A percentile compares a stretch with the other conserved stretches of the same genome.
Evolutionary conservation across 2,113 vertebrate genomes (phyloP).

Genomic region (Nettapus auritus): DNA sequence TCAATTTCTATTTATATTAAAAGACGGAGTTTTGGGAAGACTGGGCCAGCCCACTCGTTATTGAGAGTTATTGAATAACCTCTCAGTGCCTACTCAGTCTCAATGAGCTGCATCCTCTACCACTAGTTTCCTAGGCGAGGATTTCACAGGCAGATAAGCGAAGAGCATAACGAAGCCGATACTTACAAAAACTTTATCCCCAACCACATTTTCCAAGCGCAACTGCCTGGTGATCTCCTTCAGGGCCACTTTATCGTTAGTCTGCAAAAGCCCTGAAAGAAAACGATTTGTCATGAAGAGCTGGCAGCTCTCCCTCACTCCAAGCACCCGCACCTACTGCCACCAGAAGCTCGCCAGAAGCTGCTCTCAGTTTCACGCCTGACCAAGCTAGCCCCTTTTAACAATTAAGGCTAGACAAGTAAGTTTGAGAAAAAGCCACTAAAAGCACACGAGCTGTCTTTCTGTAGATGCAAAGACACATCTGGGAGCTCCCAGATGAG

Average conservation of each 20-base stretch:
- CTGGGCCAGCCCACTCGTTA: neutral
- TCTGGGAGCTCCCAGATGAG: neutral
- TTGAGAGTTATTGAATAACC: too few species aligned
- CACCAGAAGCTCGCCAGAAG: neutral
- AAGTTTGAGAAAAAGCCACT: neutral
- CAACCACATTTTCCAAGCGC: constrained; percentile 93
- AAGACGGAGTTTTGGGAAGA: neutral
- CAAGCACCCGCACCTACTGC: neutral
- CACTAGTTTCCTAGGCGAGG: neutral
- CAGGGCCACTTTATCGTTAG: constrained; percentile 89
- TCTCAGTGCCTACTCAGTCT: neutral
- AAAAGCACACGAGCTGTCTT: neutral
- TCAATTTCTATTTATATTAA: neutral
- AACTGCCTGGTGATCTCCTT: constrained; percentile 96
- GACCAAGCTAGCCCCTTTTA: neutral
- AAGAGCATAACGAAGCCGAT: neutral
- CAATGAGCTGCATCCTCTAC: neutral
- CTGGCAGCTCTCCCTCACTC: neutral
- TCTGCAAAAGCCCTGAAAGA: constrained; percentile 90
- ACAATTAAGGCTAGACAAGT: neutral
- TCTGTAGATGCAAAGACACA: accelerated
- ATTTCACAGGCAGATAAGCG: neutral
- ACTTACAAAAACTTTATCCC: constrained; percentile 98
- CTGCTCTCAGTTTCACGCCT: neutral
- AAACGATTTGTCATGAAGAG: neutral